These are phyloP conservation scores for Tipula lateralis DNA, from an alignment of 2,888 invertebrate species.

Conservation along the genomic window DNA sequence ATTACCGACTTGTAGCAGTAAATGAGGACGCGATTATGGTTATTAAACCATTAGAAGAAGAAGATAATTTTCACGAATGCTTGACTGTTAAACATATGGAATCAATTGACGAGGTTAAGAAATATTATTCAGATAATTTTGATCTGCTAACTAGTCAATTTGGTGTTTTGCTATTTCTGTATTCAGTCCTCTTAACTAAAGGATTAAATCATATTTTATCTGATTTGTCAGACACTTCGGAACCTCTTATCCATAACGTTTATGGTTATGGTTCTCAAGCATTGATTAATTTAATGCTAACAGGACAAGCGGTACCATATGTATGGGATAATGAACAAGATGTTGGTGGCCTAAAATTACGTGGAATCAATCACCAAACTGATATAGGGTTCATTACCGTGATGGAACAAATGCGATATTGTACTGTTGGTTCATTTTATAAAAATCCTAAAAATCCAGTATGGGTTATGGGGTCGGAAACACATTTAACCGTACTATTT, in stretches of 20 bases:
- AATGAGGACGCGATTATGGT: neutral
- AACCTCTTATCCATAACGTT: conserved; percentile 80
- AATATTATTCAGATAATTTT: conserved; percentile 69
- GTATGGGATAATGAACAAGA: conserved; percentile 89
- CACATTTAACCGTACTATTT: conserved; percentile 73
- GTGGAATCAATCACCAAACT: conserved; percentile 80
- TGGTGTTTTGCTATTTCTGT: conserved; percentile 80
- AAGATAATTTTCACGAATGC: conserved; percentile 58
- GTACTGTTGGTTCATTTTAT: conserved; percentile 88
- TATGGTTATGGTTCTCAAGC: conserved; percentile 92
- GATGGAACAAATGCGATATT: conserved; percentile 88
- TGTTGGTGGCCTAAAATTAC: conserved; percentile 67
- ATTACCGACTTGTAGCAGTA: conserved; percentile 57
- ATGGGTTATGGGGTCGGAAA: conserved; percentile 91
- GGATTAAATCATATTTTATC: conserved; percentile 70
- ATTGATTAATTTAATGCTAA: conserved; percentile 88
- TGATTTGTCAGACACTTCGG: conserved; percentile 80
- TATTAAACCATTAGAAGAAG: conserved; percentile 37
- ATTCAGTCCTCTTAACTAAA: conserved; percentile 86
- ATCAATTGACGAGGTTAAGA: conserved; percentile 65
- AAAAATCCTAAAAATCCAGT: conserved; percentile 90
- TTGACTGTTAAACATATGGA: conserved; percentile 59
- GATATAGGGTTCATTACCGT: conserved; percentile 86
- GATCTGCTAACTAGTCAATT: conserved; percentile 68
- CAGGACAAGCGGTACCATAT: conserved; percentile 84